Base-by-base conservation (phyloP, 2,797 vertebrate species). In the Megalops cyprinoides region DNA sequence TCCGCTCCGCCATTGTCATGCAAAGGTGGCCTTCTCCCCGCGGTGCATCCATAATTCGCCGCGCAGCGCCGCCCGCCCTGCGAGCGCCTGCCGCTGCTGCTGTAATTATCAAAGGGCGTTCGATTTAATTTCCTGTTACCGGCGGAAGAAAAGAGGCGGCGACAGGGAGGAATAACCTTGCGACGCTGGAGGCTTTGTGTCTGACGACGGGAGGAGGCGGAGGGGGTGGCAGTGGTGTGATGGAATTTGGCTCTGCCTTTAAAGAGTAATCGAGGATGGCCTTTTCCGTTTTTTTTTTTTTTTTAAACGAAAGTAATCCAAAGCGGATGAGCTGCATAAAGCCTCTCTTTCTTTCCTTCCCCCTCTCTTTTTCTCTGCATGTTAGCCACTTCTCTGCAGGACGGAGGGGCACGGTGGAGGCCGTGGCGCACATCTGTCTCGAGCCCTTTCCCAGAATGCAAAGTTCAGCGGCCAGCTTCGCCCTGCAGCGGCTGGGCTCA, bases 91-190 rank as follows among this genome's bases (percentile, higher is more conserved):
- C 28, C 28, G 10, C 49, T 25, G 31, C 31, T 1, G 42, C 34
- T 14, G 20, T 71, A 49, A 80, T 48, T 23, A 55, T 39, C n/a
- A 44, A 44, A 58, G 79, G 79, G 69, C 69, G 69, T 56, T 74
- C 53, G 7, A 55, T 74, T 74, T 73, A 69, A 55, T 55, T 71
- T 51, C 48, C 62, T 67, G 62, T 79, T 46, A 48, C 51, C 55
- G 79, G 51, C 51, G 25, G 53, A 74, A 31, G 69, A 34, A 49
- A 58, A 46, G 37, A 28, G 23, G 55, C 34, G 20, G 42, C 34
- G 8, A 48, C 37, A 58, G 49, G 25, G 65, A 73, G 20, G 67
- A 48, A n/a, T 51, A 34, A 44, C 67, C 18, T 42, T 23, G 67
- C 23, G 15, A 56, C 9, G 34, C 46, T 69, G 60, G 46, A 23